A percentile compares a stretch with the other conserved stretches of the same genome.
Evolutionary conservation across 2,888 invertebrate species (phyloP).

Genomic region (Cerceris ruficornis): DNA sequence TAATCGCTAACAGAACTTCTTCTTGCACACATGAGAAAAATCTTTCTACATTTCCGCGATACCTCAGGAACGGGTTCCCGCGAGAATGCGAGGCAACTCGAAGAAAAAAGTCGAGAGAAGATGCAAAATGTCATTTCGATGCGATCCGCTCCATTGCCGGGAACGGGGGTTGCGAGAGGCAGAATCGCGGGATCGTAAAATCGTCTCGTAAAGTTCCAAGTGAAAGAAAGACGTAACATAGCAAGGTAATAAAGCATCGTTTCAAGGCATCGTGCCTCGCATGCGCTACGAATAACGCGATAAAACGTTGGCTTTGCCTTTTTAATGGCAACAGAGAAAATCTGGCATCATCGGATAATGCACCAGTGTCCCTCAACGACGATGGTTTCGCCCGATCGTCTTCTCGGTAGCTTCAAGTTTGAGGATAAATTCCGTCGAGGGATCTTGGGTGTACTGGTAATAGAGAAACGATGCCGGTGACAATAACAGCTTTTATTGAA

Average conservation of each 20-base stretch:
- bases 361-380: slow-evolving; percentile 51
- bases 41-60: background rate
- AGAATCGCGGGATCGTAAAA: slow-evolving; percentile 56
- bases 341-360: slow-evolving; percentile 49
- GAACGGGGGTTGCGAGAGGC: background rate
- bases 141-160: background rate
- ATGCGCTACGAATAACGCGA: slow-evolving; percentile 49
- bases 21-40: too few species aligned
- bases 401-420: slow-evolving; percentile 43
- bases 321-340: slow-evolving; percentile 60
- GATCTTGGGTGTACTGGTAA: slow-evolving; percentile 48
- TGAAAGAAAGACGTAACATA: slow-evolving; percentile 63
- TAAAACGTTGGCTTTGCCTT: slow-evolving; percentile 52
- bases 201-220: slow-evolving; percentile 58
- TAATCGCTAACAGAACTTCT: too few species aligned
- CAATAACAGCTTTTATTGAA: slow-evolving; percentile 55
- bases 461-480: slow-evolving; percentile 45
- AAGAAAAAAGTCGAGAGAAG: background rate
- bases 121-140: slow-evolving; percentile 35
- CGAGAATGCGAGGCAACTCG: background rate
- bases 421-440: slow-evolving; percentile 54
- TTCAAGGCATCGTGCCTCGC: slow-evolving; percentile 40
- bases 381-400: slow-evolving; percentile 42
- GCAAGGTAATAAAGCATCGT: slow-evolving; percentile 56
- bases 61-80: background rate